Conservation (phyloP, 1,140 invertebrate genomes). For the Nixonia krombeini region DNA sequence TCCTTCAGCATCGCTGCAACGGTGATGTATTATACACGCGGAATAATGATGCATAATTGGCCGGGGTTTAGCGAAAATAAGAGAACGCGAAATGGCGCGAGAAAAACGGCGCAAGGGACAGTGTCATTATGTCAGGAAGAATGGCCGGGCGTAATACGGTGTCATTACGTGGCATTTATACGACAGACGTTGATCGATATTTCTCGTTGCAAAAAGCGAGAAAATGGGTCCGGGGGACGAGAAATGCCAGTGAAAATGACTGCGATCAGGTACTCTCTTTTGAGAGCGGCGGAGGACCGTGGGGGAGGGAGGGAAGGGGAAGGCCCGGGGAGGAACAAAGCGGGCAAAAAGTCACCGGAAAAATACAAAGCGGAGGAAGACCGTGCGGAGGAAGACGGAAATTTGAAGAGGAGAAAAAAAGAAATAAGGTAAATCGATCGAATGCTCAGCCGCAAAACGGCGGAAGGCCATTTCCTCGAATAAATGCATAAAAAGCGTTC, state of each 20-base stretch:
- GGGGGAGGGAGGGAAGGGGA: slow-evolving; percentile 27
- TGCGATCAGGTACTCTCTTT: slow-evolving; percentile 40
- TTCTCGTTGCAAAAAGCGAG: slow-evolving; percentile 36
- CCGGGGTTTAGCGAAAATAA: not conserved
- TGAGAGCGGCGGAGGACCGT: slow-evolving; percentile 34
- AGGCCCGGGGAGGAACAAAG: slow-evolving; percentile 37
- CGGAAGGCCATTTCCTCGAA: slow-evolving; percentile 62
- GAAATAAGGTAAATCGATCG: slow-evolving; percentile 43
- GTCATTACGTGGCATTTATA: slow-evolving; percentile 45
- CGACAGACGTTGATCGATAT: slow-evolving; percentile 48
- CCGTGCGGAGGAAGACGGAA: slow-evolving; percentile 34
- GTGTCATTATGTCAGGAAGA: slow-evolving; percentile 47
- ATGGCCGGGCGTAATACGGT: slow-evolving; percentile 34
- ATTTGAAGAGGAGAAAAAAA: slow-evolving; percentile 34
- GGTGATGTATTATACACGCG: no score
- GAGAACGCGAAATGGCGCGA: slow-evolving; percentile 1
- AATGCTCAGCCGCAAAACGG: slow-evolving; percentile 53
- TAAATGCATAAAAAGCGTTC: no score
- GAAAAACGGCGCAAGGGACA: slow-evolving; percentile 30
- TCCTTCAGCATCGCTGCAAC: no score
- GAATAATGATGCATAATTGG: slow-evolving; percentile 3
- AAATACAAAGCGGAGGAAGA: slow-evolving; percentile 37
- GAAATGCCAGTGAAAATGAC: slow-evolving; percentile 49
- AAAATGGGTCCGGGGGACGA: slow-evolving; percentile 41
- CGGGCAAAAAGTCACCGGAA: slow-evolving; percentile 30